Percentiles rank a stretch among this genome's conserved stretches.
Evolutionary conservation across 2,888 invertebrate genomes (phyloP).

Genomic region (Catocala sponsa): DNA sequence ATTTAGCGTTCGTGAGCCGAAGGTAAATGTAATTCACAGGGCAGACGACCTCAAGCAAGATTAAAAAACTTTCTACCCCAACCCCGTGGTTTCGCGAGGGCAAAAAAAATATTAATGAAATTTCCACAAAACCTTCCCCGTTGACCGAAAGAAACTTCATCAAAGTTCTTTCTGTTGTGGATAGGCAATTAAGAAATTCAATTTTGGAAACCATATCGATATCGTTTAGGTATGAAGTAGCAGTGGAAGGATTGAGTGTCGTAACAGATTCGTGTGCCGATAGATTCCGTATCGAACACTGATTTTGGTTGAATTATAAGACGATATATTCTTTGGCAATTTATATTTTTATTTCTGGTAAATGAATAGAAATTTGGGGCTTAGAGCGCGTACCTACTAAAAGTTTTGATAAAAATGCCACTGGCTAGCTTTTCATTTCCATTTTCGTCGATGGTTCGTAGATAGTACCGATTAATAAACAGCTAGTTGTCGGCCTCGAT

Average conservation of each 20-base stretch:
- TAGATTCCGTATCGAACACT: slow-evolving; percentile 21
- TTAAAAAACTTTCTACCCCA: slow-evolving; percentile 79
- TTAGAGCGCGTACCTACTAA: no score
- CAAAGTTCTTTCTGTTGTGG: slow-evolving; percentile 76
- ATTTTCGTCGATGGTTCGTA: no score
- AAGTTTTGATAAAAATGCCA: no score
- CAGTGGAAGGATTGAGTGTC: slow-evolving; percentile 34
- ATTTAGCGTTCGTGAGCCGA: slow-evolving; percentile 59
- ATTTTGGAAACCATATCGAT: slow-evolving; percentile 59
- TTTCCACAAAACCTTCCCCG: slow-evolving; percentile 68
- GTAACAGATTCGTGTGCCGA: slow-evolving; percentile 32
- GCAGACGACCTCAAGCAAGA: slow-evolving; percentile 70
- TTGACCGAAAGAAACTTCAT: slow-evolving; percentile 76
- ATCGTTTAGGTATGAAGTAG: slow-evolving; percentile 31
- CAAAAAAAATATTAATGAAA: slow-evolving; percentile 79
- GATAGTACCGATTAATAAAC: no score
- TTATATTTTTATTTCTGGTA: no score
- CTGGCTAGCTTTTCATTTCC: no score
- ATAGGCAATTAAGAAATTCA: slow-evolving; percentile 80
- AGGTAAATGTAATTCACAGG: slow-evolving; percentile 70
- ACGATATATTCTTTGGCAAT: no score
- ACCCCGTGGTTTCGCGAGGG: slow-evolving; percentile 58
- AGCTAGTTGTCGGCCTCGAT: no score
- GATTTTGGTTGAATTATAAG: no score
- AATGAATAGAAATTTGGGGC: no score